phyloP scores from a whole-genome alignment of 1,140 invertebrate genomes.

The Drosophila littoralis region DNA sequence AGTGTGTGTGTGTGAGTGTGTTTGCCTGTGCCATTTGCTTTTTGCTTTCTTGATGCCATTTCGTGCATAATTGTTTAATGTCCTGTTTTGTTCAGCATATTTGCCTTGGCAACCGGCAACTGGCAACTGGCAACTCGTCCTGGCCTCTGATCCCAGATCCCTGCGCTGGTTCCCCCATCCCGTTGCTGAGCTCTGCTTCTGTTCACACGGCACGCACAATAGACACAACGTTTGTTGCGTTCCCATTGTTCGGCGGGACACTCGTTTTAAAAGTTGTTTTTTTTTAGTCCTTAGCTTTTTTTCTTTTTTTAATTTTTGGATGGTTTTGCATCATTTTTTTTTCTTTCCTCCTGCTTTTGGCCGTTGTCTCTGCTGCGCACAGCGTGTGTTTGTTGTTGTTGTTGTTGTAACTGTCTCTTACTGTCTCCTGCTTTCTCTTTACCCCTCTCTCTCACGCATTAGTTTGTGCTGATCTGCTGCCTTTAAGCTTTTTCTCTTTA shows the following conservation, averaged over 20 bases:
- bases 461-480: conserved; percentile 1
- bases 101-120: neutral
- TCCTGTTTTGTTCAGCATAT: conserved; percentile 53
- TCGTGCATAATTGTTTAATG: conserved; percentile 67
- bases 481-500: neutral
- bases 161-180: neutral
- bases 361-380: neutral
- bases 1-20: conserved; percentile 15
- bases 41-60: conserved; percentile 36
- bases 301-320: neutral
- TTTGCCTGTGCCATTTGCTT: conserved; percentile 20
- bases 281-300: neutral
- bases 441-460: neutral
- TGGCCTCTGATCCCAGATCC: neutral
- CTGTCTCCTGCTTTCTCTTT: neutral
- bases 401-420: neutral
- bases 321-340: neutral
- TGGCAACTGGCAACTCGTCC: conserved; percentile 29
- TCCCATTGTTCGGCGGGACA: too few relatives aligned
- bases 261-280: neutral
- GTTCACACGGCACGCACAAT: conserved; percentile 42
- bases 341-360: neutral
- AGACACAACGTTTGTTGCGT: conserved; percentile 7
- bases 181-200: conserved; percentile 1
- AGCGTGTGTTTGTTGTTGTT: neutral